Base-by-base conservation (phyloP, 64 coral and sea anemone genomes). In the Stylophora pistillata region DNA sequence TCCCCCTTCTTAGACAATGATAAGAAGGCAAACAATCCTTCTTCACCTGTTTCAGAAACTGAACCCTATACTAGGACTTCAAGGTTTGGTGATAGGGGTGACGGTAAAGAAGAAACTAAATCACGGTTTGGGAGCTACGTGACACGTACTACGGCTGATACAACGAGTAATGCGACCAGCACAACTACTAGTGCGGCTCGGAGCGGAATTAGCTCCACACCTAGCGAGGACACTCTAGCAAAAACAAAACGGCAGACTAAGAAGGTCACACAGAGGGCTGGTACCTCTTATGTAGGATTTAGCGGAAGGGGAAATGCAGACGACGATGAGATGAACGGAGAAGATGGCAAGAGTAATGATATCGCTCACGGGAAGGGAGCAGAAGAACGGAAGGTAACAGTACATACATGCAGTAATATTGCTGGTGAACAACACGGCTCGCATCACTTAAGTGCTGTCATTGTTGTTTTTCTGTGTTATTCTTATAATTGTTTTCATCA, bases 1-100 rank as follows among this genome's bases (percentile, higher is more conserved):
- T 89, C 87, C 29, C 87, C 87, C 17, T 78, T 78, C 56, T 30
- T 89, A 77, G 87, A 89, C 75, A 74, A 77, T 58, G 90, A 92
- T 71, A 71, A 85, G 71, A 92, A 86, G 82, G 34, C 89, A 33
- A 54, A 21, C 53, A 29, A 37, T 10, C 90, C 90, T 78, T 53
- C 81, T 31, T 91, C 89, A 69, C 73, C 81, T 56, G 62, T 79
- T 47, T 78, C 90, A 55, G 77, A 85, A 72, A 92, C 90, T 30
- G 83, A 85, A 92, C 82, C 82, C 15, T 86, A n/a, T n/a, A n/a
- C 73, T 34, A 70, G 90, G 64, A 59, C 71, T 82, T 76, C 89
- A 53, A 85, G 79, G 30, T 85, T 85, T 27, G 32, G 13, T 29
- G 79, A 47, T 37, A 79, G 53, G 55, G 89, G 83, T 18, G 68